These are phyloP conservation scores for Rhopilema esculentum DNA, from an alignment of 30 jellyfish, hydroid and myxozoan genomes.

Conservation along the genomic window DNA sequence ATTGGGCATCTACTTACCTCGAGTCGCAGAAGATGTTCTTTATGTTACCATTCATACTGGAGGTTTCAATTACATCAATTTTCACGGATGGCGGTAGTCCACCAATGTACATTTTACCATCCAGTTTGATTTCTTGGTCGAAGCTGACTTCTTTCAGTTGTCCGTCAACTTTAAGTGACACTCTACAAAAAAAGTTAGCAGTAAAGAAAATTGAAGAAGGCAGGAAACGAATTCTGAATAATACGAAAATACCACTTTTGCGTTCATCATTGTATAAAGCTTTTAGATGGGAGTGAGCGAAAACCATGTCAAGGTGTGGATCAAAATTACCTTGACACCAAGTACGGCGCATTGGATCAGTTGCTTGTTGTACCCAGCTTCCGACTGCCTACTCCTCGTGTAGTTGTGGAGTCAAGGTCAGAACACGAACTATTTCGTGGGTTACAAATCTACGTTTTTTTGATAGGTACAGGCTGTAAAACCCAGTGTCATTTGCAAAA, in stretches of 20 bases:
- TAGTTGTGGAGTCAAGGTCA: no score
- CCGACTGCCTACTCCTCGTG: no score
- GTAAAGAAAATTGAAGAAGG: no score
- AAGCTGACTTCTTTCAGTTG: conserved; percentile 33
- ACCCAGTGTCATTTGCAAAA: no score
- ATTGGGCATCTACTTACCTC: conserved; percentile 45
- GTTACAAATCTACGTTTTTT: no score
- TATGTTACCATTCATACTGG: conserved; percentile 61
- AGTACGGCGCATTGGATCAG: no score
- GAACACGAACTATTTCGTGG: no score
- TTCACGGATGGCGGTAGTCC: conserved; percentile 58
- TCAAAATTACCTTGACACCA: no score
- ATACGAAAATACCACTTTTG: neutral
- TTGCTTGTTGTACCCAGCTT: no score
- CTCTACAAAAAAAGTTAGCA: conserved; percentile 1
- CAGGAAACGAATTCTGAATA: neutral
- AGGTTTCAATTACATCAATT: conserved; percentile 46
- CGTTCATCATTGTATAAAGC: neutral
- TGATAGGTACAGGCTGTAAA: no score
- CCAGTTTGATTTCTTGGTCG: conserved; percentile 20
- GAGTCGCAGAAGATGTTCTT: conserved; percentile 59
- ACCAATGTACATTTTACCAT: conserved; percentile 54
- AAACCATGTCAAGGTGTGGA: neutral
- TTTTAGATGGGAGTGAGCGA: neutral
- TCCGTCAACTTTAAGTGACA: conserved; percentile 55